Conservation (phyloP, 2,888 invertebrate species). For the Lysandra coridon region DNA sequence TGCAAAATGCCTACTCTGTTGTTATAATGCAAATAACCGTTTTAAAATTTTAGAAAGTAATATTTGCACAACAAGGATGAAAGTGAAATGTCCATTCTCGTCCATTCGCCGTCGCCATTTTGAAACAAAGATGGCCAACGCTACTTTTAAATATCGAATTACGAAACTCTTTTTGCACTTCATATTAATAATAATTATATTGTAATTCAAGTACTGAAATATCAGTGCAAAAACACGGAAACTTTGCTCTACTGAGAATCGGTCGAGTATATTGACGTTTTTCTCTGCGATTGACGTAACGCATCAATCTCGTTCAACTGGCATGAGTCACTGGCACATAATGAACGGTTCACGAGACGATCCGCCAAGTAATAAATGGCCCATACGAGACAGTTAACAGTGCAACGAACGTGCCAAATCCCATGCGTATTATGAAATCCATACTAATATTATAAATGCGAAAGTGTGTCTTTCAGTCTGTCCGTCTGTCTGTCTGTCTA, state of each 20-base stretch:
- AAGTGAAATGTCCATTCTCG: slow-evolving; percentile 15
- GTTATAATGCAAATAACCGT: slow-evolving; percentile 7
- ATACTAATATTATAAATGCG: no score
- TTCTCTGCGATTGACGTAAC: slow-evolving; percentile 10
- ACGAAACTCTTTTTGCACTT: neutral
- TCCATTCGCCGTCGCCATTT: slow-evolving; percentile 20
- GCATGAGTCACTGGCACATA: slow-evolving; percentile 10
- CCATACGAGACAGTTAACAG: neutral
- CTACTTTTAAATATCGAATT: neutral
- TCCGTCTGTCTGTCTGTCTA: no score
- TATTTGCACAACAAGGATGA: slow-evolving; percentile 31
- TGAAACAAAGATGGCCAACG: slow-evolving; percentile 13
- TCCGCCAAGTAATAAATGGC: slow-evolving; percentile 7
- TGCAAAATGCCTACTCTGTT: neutral
- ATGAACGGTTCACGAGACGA: neutral
- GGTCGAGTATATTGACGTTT: slow-evolving; percentile 15
- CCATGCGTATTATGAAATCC: neutral
- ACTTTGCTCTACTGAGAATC: neutral
- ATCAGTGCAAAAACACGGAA: slow-evolving; percentile 9
- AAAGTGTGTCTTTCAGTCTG: no score
- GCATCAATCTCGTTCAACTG: slow-evolving; percentile 21
- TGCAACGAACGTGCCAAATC: neutral
- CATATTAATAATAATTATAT: no score
- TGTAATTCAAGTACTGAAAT: neutral
- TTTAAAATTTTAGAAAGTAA: slow-evolving; percentile 20